These are phyloP conservation scores for Hypomesus transpacificus DNA, from an alignment of 2,113 vertebrate genomes.

Conservation along the genomic window DNA sequence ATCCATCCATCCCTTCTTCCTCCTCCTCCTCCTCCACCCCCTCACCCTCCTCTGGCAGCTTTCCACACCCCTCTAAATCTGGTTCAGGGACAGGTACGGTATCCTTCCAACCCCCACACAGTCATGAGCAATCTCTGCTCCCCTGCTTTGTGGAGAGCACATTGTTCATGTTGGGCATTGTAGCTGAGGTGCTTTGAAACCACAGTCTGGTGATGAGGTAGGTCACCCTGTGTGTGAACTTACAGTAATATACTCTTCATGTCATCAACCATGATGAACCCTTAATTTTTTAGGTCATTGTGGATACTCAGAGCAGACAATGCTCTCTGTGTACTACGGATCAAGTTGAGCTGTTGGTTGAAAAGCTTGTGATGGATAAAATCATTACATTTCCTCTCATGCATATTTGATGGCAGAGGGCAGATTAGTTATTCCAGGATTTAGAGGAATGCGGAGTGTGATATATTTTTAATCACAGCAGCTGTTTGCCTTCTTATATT, in stretches of 20 bases:
- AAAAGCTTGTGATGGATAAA: conserved; percentile 68
- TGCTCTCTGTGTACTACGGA: neutral
- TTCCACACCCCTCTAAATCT: neutral
- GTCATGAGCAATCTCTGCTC: too few species aligned
- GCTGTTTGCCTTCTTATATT: conserved; percentile 71
- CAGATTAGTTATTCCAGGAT: conserved; percentile 73
- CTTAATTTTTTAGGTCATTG: conserved; percentile 15
- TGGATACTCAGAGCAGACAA: conserved; percentile 9
- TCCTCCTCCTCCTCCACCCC: neutral
- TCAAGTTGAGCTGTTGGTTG: conserved; percentile 57
- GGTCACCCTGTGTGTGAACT: neutral
- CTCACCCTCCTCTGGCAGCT: neutral
- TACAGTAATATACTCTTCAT: neutral
- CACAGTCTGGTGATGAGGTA: neutral
- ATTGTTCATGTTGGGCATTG: too few species aligned
- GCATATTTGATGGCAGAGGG: conserved; percentile 67
- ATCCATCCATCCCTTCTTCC: neutral
- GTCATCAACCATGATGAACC: neutral
- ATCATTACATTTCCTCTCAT: conserved; percentile 74
- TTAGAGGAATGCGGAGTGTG: conserved; percentile 67
- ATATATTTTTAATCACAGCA: conserved; percentile 79
- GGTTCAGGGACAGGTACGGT: neutral
- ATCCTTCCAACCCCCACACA: neutral
- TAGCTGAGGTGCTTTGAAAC: neutral
- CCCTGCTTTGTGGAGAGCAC: too few species aligned